Percentiles rank a stretch among this genome's conserved stretches.
These are phyloP conservation scores for Capromys pilorides DNA, from an alignment of 2,797 vertebrate species.

Conservation along the genomic window DNA sequence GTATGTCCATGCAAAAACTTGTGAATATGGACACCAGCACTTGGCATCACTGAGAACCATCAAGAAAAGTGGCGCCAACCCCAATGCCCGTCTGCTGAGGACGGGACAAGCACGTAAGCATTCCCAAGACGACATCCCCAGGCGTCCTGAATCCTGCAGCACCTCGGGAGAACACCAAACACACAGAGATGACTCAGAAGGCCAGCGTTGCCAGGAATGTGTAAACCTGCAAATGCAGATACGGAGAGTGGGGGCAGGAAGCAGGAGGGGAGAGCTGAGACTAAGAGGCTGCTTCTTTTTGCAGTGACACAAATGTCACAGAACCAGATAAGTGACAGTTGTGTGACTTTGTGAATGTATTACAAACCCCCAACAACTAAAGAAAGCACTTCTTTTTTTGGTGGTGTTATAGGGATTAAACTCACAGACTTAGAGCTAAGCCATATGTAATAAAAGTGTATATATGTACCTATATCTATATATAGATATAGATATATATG, in stretches of 20 bases:
- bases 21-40: neutral
- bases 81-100: neutral
- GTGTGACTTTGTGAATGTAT: neutral
- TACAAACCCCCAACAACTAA: neutral
- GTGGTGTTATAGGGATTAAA: neutral
- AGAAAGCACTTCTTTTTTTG: neutral
- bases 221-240: neutral
- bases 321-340: neutral
- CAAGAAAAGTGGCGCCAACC: neutral
- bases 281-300: neutral
- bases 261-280: neutral
- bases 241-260: neutral
- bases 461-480: too few relatives aligned
- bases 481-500: too few relatives aligned
- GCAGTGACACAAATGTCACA: neutral
- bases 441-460: neutral
- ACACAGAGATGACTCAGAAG: neutral
- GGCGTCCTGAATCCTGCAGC: neutral
- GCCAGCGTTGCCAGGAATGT: neutral
- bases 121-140: too few relatives aligned
- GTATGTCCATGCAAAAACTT: neutral
- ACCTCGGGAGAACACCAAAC: neutral
- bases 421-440: neutral
- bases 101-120: neutral
- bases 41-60: neutral